These are phyloP conservation scores for Brachionus rotundiformis DNA, from an alignment of 1,140 invertebrate species.

Conservation along the genomic window DNA sequence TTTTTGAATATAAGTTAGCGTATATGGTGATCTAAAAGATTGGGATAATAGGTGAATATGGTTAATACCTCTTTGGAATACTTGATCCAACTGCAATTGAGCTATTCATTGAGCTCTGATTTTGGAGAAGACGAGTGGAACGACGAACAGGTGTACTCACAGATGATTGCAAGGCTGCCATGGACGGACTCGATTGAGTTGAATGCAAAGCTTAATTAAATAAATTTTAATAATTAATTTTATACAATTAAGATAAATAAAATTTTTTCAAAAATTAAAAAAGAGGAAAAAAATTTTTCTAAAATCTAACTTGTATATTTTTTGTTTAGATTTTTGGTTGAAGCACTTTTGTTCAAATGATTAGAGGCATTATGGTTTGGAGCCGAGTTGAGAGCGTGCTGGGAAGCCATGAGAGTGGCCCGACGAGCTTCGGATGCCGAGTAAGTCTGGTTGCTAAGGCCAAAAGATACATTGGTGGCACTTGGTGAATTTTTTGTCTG, in stretches of 20 bases:
- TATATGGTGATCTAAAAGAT: neutral
- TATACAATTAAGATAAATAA: too few species aligned
- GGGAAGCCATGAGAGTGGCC: conserved; percentile 9
- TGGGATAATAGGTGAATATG: neutral
- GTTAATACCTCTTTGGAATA: conserved; percentile 32
- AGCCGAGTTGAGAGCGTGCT: conserved; percentile 15
- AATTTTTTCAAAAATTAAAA: neutral
- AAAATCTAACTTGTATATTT: conserved; percentile 9
- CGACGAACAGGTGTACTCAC: neutral
- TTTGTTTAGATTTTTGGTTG: conserved; percentile 11
- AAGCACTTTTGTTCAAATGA: neutral
- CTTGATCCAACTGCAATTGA: conserved; percentile 16
- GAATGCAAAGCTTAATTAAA: conserved; percentile 21
- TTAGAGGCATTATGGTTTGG: neutral
- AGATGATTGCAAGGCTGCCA: conserved; percentile 19
- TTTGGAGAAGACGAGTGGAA: conserved; percentile 28
- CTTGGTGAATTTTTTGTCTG: neutral
- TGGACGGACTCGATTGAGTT: conserved; percentile 3
- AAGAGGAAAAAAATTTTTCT: neutral
- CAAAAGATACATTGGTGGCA: conserved; percentile 41
- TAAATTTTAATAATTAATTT: too few species aligned
- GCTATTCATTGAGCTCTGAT: neutral
- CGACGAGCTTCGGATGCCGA: neutral
- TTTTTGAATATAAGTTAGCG: neutral
- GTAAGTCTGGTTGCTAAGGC: neutral